Base-by-base conservation (phyloP, 2,797 vertebrate species). In the Chelon auratus region DNA sequence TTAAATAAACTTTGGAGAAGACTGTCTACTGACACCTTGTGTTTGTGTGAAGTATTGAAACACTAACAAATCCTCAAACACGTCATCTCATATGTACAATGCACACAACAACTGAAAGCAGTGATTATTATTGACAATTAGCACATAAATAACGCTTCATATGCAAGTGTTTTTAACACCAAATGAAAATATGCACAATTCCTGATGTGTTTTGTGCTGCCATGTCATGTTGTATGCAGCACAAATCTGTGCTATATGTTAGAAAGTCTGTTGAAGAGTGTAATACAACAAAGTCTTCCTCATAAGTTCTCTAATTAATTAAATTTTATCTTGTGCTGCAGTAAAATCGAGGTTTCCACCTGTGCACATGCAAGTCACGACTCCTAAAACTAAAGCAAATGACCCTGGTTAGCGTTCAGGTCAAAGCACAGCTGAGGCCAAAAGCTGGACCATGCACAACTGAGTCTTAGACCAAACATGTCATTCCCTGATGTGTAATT, bases 11-110 rank as follows among this genome's bases (percentile, higher is more conserved):
- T 72, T 55, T 43, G 12, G 6, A 39, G 22, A 60, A 39, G 50
- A 50, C n/a, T 36, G 68, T 80, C 40, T 85, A 77, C 80, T 85
- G 77, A 83, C 79, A 85, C 62, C 85, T 85, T 80, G 48, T 86
- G 81, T 79, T 75, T 78, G 50, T 71, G 22, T 2, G 2, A 18
- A 59, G 37, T 82, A 85, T 18, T 87, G 12, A 68, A 81, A 45
- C 43, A n/a, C 15, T n/a, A n/a, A n/a, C 17, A 43, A 43, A 43
- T 15, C 42, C 14, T 17, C 40, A 14, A 4, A 43, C 43, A 45
- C 39, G 17, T 55, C 3, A 75, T 50, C 5, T 55, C 6, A 43
- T 42, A 64, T 56, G 11, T 52, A 24, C 60, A 79, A 26, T 48
- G 7, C 12, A 58, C 54, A 62, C 8, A 52, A 40, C 20, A 58